Conservation (phyloP, 2,113 vertebrate genomes). For the Upupa epops region DNA sequence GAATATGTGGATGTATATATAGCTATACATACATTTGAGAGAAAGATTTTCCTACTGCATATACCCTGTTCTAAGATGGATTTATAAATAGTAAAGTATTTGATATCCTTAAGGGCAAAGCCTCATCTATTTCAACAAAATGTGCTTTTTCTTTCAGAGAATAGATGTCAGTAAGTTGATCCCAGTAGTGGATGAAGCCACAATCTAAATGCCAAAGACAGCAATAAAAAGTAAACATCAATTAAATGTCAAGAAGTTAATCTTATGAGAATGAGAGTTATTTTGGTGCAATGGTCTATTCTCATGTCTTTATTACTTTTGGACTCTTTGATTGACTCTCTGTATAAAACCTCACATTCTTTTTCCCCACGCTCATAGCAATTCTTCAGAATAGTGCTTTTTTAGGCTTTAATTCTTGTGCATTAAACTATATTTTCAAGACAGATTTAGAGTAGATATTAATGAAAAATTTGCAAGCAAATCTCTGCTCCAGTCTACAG, state of each 20-base stretch:
- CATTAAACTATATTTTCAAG: not conserved
- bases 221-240: not conserved
- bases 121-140: not conserved
- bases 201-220: not conserved
- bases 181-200: not conserved
- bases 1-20: not conserved
- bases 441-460: not conserved
- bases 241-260: not conserved
- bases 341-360: not conserved
- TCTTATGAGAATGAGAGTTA: not conserved
- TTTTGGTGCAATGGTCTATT: not conserved
- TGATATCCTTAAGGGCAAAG: not conserved
- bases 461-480: not conserved
- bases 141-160: not conserved
- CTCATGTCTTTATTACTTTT: not conserved
- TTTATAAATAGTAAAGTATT: not conserved
- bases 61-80: not conserved
- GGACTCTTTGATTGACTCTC: not conserved
- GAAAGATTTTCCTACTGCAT: too few relatives aligned
- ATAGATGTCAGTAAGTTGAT: not conserved
- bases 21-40: too few relatives aligned
- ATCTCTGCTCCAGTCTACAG: too few relatives aligned
- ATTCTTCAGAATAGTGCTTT: not conserved
- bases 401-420: not conserved
- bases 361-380: not conserved